phyloP scores from a whole-genome alignment of 2,888 invertebrate genomes.

The Melikaiella ostensackeni region DNA sequence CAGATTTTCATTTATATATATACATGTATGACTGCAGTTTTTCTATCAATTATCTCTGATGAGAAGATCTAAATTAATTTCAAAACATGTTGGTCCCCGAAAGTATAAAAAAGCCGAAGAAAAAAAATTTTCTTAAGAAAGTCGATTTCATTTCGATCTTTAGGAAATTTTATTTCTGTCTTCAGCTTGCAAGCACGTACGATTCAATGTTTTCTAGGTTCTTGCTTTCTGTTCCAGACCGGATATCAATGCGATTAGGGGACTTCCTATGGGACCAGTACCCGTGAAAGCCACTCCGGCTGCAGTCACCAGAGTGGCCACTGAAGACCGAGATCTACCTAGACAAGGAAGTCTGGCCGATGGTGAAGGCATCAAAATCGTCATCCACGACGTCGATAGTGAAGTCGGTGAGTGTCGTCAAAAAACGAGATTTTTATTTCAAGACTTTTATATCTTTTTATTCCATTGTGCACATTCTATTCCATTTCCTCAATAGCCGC shows the following conservation, averaged over 20 bases:
- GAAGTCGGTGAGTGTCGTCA: constrained; percentile 70
- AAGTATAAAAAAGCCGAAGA: too few species aligned
- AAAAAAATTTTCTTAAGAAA: too few species aligned
- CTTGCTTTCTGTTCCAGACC: constrained; percentile 80
- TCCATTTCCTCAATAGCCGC: constrained; percentile 1
- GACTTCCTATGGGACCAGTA: constrained; percentile 76
- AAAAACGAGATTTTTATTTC: constrained; percentile 2
- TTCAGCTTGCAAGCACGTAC: not conserved
- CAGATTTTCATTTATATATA: too few species aligned
- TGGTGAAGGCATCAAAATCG: constrained; percentile 94
- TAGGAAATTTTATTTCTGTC: constrained; percentile 28
- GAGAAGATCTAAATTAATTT: too few species aligned
- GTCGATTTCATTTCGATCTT: too few species aligned
- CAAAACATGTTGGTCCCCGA: too few species aligned
- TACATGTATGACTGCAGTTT: too few species aligned
- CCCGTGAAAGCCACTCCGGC: constrained; percentile 77
- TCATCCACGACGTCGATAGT: constrained; percentile 92
- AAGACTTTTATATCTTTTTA: too few species aligned
- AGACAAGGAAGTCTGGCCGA: constrained; percentile 91
- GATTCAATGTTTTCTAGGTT: constrained; percentile 21
- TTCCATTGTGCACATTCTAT: constrained; percentile 9
- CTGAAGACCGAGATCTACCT: constrained; percentile 82
- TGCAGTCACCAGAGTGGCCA: constrained; percentile 81
- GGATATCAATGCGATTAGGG: constrained; percentile 82
- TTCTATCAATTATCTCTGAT: too few species aligned